Conservation (phyloP, 64 coral and sea anemone genomes). For the Catalaphyllia jardinei region DNA sequence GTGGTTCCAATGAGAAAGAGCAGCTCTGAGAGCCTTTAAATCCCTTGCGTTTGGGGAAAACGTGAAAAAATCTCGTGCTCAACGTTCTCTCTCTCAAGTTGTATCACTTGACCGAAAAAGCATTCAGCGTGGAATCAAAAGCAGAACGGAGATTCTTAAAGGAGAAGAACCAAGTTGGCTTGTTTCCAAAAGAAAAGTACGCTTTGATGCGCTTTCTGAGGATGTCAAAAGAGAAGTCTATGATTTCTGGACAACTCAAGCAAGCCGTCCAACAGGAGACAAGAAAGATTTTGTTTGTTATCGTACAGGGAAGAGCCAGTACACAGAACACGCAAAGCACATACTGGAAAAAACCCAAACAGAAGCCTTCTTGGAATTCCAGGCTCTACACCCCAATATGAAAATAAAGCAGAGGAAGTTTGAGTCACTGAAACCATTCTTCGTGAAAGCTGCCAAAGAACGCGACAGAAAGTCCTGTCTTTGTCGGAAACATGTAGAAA, state of each 20-base stretch:
- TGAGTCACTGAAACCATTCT: not conserved
- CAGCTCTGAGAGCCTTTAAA: conserved; percentile 12
- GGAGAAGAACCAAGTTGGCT: conserved; percentile 38
- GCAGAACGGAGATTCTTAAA: conserved; percentile 27
- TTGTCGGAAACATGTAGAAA: conserved; percentile 5
- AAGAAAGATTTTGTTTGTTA: conserved; percentile 33
- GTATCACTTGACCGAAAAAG: not conserved
- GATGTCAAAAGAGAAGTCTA: conserved; percentile 35
- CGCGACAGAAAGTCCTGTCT: not conserved
- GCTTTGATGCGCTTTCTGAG: conserved; percentile 32
- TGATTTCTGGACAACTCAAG: conserved; percentile 28
- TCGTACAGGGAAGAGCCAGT: not conserved
- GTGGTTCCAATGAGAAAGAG: not conserved
- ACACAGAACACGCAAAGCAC: conserved; percentile 42
- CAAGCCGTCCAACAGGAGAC: conserved; percentile 38
- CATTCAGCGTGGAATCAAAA: not conserved
- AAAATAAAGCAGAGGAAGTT: conserved; percentile 58
- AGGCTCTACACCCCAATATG: conserved; percentile 10
- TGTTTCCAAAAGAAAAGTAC: conserved; percentile 9
- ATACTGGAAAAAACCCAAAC: conserved; percentile 63
- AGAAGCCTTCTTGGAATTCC: conserved; percentile 37
- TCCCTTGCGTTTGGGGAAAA: conserved; percentile 26
- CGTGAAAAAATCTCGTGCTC: not conserved
- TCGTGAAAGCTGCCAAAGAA: not conserved
- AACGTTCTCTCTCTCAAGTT: not conserved